Conservation (phyloP, 2,113 vertebrate species). For the Nipponia nippon region DNA sequence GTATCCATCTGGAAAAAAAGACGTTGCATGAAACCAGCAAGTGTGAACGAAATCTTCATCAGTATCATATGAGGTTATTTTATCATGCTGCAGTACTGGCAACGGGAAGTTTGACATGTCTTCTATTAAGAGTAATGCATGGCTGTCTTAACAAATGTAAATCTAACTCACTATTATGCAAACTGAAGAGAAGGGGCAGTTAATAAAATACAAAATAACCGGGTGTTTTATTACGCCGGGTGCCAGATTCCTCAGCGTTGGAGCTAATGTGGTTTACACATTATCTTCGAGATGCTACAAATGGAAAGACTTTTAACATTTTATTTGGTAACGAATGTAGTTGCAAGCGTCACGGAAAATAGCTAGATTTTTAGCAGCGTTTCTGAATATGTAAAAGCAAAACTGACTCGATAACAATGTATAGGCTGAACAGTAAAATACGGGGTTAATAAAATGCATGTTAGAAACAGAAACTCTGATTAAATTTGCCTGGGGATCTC, state of each 20-base stretch:
- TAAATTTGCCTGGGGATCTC: constrained; percentile 27
- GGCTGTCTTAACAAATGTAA: constrained; percentile 62
- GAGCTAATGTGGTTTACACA: background rate
- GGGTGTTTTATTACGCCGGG: constrained; percentile 31
- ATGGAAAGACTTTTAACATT: background rate
- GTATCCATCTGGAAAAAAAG: constrained; percentile 81
- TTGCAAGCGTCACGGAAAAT: background rate
- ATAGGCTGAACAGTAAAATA: background rate
- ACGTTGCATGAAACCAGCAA: constrained; percentile 63
- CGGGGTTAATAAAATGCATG: background rate
- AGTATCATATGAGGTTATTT: constrained; percentile 63
- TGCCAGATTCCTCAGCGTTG: background rate
- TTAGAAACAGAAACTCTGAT: background rate
- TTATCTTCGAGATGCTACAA: background rate
- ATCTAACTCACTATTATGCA: constrained; percentile 70
- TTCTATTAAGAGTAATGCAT: constrained; percentile 70
- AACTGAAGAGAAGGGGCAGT: constrained; percentile 67
- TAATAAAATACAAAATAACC: constrained; percentile 71
- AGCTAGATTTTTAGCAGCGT: background rate
- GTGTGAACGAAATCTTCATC: constrained; percentile 77
- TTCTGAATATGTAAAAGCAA: background rate
- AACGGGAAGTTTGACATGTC: constrained; percentile 25
- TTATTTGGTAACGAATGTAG: background rate
- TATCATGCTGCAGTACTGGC: constrained; percentile 42
- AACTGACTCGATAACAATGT: background rate